Conservation (phyloP, 2,888 invertebrate genomes). For the Thalpophila matura region DNA sequence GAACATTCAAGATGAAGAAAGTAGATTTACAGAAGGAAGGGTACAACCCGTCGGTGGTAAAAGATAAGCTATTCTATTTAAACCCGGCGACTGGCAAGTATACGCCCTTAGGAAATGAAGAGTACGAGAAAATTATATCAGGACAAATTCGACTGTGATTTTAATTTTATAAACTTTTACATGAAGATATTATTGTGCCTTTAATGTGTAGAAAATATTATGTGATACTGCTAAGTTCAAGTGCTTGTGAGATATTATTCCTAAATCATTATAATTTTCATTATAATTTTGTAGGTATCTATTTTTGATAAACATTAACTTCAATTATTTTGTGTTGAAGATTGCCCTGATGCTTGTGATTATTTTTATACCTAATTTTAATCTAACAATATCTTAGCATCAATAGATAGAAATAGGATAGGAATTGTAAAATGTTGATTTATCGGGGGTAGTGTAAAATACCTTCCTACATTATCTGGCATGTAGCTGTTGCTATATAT, state of each 20-base stretch:
- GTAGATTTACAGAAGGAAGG: constrained; percentile 97
- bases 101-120: constrained; percentile 92
- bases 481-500: background rate
- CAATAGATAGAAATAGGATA: background rate
- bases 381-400: background rate
- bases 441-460: background rate
- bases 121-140: constrained; percentile 94
- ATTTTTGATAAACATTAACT: background rate
- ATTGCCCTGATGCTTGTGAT: background rate
- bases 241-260: constrained; percentile 11
- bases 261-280: background rate
- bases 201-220: constrained; percentile 37
- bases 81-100: constrained; percentile 93
- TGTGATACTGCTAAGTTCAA: constrained; percentile 50
- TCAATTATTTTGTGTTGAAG: background rate
- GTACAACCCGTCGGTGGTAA: constrained; percentile 93
- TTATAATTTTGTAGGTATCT: background rate
- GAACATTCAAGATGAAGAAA: constrained; percentile 99
- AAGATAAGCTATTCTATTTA: constrained; percentile 95
- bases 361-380: constrained; percentile 1
- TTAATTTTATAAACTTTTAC: constrained; percentile 49
- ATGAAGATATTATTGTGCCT: constrained; percentile 38
- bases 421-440: background rate
- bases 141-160: constrained; percentile 94
- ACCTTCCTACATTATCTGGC: background rate